Evolutionary conservation across 2,888 invertebrate species (phyloP), one percentile per base, ranked within the genome.

Genomic region (Sesamia inferens): DNA sequence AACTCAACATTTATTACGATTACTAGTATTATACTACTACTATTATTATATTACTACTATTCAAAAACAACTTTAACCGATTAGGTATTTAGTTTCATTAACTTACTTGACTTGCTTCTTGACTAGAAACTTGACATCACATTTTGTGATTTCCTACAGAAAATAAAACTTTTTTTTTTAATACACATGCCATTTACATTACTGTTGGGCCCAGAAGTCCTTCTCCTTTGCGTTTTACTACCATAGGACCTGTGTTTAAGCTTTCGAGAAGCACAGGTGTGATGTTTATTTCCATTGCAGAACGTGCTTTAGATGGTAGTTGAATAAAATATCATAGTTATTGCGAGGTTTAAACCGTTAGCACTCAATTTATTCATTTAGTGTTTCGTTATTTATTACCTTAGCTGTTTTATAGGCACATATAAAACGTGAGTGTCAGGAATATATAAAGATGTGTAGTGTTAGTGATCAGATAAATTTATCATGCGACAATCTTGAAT

Each of bases 331-430:
- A 51, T 64, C 6, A 64, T 51, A 14, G 48, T 67, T 63, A 79
- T 68, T 47, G 59, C 61, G 31, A 54, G 16, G 63, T 54, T 68
- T 66, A 57, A 64, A 68, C 72, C 70, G 76, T 74, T 65, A 78
- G 31, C 54, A 73, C 59, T 42, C 73, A 80, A 80, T 74, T 81
- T 75, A 85, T 85, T 85, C 74, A 70, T 78, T 73, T 69, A 81
- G 78, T 76, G 74, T 83, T 67, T 66, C 63, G 54, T 74, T 79
- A 59, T 85, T 80, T 81, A 80, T 70, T 78, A 69, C 69, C 57
- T 68, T 74, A 62, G 73, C 68, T 62, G 63, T 80, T 83, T 84
- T 85, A 81, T 74, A 61, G 47, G 74, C 57, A 22, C 55, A 72
- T 72, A 80, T 71, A 85, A 85, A 85, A 59, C 31, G 51, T 44